A percentile compares a stretch with the other conserved stretches of the same genome.
phyloP scores from a whole-genome alignment of 92 coral and sea anemone genomes.

The Parazoanthus atlanticus region DNA sequence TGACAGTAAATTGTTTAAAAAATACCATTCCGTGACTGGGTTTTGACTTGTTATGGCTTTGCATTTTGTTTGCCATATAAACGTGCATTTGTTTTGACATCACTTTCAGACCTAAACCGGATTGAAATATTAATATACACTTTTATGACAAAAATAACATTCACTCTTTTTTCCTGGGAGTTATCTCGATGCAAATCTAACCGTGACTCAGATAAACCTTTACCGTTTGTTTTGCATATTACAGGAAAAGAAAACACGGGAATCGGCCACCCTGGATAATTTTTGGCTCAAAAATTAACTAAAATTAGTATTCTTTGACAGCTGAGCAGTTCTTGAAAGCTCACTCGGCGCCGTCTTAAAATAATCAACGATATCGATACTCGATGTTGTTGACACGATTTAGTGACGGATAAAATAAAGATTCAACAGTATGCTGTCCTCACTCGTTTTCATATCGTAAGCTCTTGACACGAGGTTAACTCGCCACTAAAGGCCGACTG shows the following conservation, averaged over 20 bases:
- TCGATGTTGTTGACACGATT: constrained; percentile 32
- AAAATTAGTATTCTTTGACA: background rate
- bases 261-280: background rate
- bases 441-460: constrained; percentile 38
- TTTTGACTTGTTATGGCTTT: constrained; percentile 1
- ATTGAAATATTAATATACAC: background rate
- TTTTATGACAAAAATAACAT: background rate
- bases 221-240: background rate
- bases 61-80: background rate
- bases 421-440: constrained; percentile 23
- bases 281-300: background rate
- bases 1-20: background rate
- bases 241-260: background rate
- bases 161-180: background rate
- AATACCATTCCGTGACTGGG: constrained; percentile 8
- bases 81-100: constrained; percentile 3
- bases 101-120: background rate
- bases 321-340: constrained; percentile 26
- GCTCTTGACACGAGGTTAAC: constrained; percentile 42
- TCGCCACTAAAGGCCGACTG: constrained; percentile 11
- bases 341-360: constrained; percentile 46
- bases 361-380: constrained; percentile 28
- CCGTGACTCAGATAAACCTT: background rate
- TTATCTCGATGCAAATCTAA: background rate
- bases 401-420: constrained; percentile 42